phyloP scores from a whole-genome alignment of 2,113 vertebrate genomes.

The Chaetodon auriga region DNA sequence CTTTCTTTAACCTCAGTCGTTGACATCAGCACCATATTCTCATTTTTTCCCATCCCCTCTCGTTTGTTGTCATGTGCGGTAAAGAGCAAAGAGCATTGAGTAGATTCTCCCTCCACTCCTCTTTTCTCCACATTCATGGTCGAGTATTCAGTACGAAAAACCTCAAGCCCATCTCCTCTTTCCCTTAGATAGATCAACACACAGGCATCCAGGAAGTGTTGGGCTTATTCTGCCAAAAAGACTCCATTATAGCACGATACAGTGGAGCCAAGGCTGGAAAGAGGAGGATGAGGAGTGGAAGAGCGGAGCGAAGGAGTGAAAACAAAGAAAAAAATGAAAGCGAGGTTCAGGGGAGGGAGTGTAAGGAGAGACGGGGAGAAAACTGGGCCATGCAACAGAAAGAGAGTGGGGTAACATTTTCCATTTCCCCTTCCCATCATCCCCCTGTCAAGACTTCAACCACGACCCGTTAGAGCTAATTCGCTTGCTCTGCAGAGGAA shows the following conservation, averaged over 20 bases:
- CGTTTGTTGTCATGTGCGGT: not conserved
- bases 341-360: slow-evolving; percentile 26
- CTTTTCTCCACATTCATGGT: slow-evolving; percentile 24
- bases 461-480: slow-evolving; percentile 53
- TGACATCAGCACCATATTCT: not conserved
- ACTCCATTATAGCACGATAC: slow-evolving; percentile 52
- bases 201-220: slow-evolving; percentile 78
- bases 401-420: slow-evolving; percentile 74
- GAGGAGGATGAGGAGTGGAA: slow-evolving; percentile 28
- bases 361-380: slow-evolving; percentile 52
- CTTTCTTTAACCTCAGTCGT: not conserved
- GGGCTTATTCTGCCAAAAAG: slow-evolving; percentile 65
- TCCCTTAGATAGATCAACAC: slow-evolving; percentile 76
- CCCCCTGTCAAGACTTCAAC: slow-evolving; percentile 50
- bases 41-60: not conserved
- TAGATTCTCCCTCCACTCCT: not conserved
- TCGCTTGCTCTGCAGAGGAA: slow-evolving; percentile 36
- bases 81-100: too few species aligned
- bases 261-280: slow-evolving; percentile 47
- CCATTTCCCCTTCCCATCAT: slow-evolving; percentile 61
- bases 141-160: slow-evolving; percentile 55
- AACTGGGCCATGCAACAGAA: slow-evolving; percentile 23
- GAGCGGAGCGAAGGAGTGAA: slow-evolving; percentile 10
- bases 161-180: slow-evolving; percentile 66
- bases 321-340: slow-evolving; percentile 32